Evolutionary conservation across 2,113 vertebrate species (phyloP).

Genomic region (Atrichornis clamosus): DNA sequence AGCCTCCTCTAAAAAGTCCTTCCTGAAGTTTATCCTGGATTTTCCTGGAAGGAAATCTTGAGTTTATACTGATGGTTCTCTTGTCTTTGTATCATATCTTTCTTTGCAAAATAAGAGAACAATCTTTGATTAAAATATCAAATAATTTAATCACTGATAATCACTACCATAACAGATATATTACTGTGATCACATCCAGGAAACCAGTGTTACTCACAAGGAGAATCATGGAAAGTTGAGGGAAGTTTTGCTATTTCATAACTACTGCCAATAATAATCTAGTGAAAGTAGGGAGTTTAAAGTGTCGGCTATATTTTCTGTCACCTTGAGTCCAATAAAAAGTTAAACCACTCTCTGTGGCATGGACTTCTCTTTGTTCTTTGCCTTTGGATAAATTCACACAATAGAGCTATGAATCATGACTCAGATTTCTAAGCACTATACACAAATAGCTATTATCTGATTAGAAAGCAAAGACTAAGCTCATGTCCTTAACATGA

Average conservation of each 20-base stretch:
- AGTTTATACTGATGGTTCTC: background rate
- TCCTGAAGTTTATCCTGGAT: background rate
- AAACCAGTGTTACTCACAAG: background rate
- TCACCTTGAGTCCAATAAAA: conserved; percentile 17
- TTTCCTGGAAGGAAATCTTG: background rate
- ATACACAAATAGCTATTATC: background rate
- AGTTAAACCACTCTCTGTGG: background rate
- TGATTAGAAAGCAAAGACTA: conserved; percentile 7
- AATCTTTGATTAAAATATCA: background rate
- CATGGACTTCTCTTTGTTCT: background rate
- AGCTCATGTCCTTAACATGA: background rate
- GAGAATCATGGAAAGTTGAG: background rate
- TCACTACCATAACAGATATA: background rate
- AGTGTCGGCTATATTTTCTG: background rate
- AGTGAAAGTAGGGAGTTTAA: background rate
- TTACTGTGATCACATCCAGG: background rate
- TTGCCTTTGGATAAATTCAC: background rate
- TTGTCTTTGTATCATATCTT: background rate
- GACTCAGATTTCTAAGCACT: background rate
- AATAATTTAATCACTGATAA: background rate
- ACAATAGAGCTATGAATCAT: background rate
- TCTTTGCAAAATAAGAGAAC: background rate
- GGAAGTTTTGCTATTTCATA: background rate
- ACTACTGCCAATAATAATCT: background rate
- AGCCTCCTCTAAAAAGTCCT: background rate